Evolutionary conservation across 2,797 vertebrate species (phyloP).

Genomic region (Apodemus agrarius): DNA sequence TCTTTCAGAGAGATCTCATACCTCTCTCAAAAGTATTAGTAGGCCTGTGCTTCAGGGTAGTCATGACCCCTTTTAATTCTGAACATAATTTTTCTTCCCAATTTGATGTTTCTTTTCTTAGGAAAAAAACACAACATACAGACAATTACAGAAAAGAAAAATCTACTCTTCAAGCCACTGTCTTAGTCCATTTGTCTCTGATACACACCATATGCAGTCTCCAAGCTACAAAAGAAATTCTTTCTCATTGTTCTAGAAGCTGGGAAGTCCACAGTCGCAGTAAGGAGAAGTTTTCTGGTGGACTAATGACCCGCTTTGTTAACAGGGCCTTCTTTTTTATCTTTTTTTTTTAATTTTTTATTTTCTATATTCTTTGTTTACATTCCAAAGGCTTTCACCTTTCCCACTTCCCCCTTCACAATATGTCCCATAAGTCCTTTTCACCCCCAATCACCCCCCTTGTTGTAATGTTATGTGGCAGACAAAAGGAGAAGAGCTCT

Average conservation of each 20-base stretch:
- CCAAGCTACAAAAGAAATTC: neutral
- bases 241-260: neutral
- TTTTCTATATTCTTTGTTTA: no score
- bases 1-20: neutral
- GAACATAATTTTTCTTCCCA: neutral
- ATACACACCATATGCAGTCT: neutral
- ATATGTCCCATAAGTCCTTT: no score
- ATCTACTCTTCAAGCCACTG: neutral
- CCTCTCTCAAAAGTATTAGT: neutral
- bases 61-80: neutral
- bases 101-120: conserved; percentile 5
- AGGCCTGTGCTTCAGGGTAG: neutral
- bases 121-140: conserved; percentile 21
- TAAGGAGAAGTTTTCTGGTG: neutral
- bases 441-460: no score
- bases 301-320: neutral
- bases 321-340: neutral
- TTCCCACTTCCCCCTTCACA: no score
- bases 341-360: no score
- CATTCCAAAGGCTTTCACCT: no score
- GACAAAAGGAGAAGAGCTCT: neutral
- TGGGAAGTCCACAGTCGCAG: neutral
- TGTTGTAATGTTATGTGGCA: neutral
- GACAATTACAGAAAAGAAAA: neutral
- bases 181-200: neutral